These are phyloP conservation scores for Anguilla rostrata DNA, from an alignment of 2,113 vertebrate genomes.

Conservation along the genomic window DNA sequence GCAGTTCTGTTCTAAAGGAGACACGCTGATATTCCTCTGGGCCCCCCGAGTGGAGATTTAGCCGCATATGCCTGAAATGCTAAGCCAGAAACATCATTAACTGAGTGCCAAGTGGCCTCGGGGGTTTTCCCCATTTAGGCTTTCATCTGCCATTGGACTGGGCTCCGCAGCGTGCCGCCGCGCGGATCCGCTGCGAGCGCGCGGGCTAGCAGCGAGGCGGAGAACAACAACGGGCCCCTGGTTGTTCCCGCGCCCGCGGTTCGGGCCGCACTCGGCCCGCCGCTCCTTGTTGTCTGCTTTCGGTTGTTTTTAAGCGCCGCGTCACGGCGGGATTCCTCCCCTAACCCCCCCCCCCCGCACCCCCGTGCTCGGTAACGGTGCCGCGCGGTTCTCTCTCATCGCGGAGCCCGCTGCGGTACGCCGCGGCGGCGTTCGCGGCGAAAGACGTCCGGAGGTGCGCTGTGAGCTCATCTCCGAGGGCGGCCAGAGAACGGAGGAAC, in stretches of 20 bases:
- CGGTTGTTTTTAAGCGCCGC: background rate
- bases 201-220: constrained; percentile 52
- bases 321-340: background rate
- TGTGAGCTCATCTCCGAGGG: background rate
- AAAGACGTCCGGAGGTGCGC: background rate
- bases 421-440: background rate
- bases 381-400: background rate
- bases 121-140: constrained; percentile 54
- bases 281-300: background rate
- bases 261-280: background rate
- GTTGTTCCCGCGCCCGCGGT: background rate
- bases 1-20: constrained; percentile 42
- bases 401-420: no score
- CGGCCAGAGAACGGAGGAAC: background rate
- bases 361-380: background rate
- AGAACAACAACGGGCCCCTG: constrained; percentile 19
- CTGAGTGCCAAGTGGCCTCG: constrained; percentile 51
- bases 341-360: background rate
- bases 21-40: constrained; percentile 50
- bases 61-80: constrained; percentile 47
- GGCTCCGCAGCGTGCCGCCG: constrained; percentile 64
- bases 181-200: constrained; percentile 65
- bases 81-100: constrained; percentile 55
- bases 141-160: constrained; percentile 52
- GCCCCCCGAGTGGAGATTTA: constrained; percentile 43